phyloP scores from a whole-genome alignment of 2,797 vertebrate genomes.

The Poeciliopsis infans region DNA sequence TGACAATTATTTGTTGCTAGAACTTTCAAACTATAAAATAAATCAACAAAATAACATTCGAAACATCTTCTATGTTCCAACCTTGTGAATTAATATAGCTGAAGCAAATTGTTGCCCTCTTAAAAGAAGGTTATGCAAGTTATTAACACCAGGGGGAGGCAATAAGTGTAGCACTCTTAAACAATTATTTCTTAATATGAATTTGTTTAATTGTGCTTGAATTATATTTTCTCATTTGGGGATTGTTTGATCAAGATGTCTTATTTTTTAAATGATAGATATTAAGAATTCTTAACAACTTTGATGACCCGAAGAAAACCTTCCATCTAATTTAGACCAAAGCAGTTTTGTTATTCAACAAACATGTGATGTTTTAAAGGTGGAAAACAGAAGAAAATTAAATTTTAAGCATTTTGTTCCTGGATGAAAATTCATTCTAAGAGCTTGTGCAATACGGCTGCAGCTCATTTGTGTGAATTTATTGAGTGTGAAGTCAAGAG shows the following conservation, averaged over 20 bases:
- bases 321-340: background rate
- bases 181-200: background rate
- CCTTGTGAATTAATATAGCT: background rate
- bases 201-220: background rate
- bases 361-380: background rate
- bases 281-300: background rate
- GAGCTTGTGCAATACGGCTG: background rate
- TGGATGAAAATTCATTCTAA: background rate
- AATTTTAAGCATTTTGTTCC: background rate
- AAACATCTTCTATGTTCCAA: background rate
- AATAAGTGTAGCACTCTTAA: background rate
- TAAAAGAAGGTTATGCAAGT: background rate
- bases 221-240: background rate
- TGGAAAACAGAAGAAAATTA: background rate
- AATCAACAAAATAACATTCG: background rate
- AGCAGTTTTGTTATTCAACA: background rate
- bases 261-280: background rate
- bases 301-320: background rate
- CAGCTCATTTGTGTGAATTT: slow-evolving; percentile 15
- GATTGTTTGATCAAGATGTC: background rate
- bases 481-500: slow-evolving; percentile 21
- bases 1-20: background rate
- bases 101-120: background rate
- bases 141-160: slow-evolving; percentile 1
- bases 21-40: background rate